Base-by-base conservation (phyloP, 2,113 vertebrate species). In the Synodontis membranacea region DNA sequence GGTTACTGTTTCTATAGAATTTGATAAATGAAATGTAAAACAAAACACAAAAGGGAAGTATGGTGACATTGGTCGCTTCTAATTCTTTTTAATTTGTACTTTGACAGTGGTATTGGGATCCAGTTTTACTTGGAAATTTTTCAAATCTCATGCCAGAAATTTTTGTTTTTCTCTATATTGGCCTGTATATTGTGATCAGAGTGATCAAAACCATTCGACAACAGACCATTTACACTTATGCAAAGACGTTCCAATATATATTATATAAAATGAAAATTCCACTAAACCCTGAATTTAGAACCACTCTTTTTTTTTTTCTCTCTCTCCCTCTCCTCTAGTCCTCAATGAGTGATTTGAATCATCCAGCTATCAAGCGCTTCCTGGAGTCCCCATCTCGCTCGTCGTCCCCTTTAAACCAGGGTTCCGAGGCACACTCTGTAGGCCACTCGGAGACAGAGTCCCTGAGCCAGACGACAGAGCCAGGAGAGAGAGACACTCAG, bases 341-440 rank as follows among this genome's bases (percentile, higher is more conserved):
- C 19, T 92, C 95, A 58, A 97, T 96, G 91, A 93, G 94, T 42
- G 98, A 99, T 89, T 76, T 99, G 88, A 99, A 99, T 93, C 98
- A 99, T 92, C 98, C 98, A 68, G 97, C 98, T 89, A 97, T 99
- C 92, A 97, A 97, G 88, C 97, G 97, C 70, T 98, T 97, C 92
- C 91, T 99, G 93, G 97, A 99, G 89, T 97, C 96, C 0, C 98
- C 97, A 6, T 99, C 98, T 0, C 95, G 98, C 81, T 98, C 98
- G 0, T 98, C 97, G 0, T 99, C 98, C 66, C 98, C 98, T 83
- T 96, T 97, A 88, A 97, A 99, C 94, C 98, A 99, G 91, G 96
- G 96, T 88, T 98, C 97, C 19, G 98, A 99, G 90, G 96, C 97
- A 5, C 96, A 95, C 11, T 99, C 98, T 86, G 93, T 96, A 84